These are phyloP conservation scores for Zosterops hypoxanthus DNA, from an alignment of 2,113 vertebrate genomes.

Conservation along the genomic window DNA sequence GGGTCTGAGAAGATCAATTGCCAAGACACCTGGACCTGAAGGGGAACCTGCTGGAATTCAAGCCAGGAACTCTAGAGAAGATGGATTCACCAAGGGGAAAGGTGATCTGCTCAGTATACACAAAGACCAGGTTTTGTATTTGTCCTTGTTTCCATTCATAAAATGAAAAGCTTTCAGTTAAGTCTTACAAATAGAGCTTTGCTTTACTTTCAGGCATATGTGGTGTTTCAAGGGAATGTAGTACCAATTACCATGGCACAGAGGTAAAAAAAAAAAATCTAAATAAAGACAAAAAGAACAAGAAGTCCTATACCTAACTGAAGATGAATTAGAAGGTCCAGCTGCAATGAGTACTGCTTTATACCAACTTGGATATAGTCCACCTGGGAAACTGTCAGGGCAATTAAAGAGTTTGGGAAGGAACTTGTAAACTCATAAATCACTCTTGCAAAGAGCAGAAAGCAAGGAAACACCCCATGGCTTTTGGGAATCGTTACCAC, in stretches of 20 bases:
- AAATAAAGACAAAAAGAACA: slow-evolving; percentile 26
- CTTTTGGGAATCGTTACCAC: background rate
- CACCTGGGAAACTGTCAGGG: background rate
- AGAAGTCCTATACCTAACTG: background rate
- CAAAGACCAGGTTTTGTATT: background rate
- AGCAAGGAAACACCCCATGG: slow-evolving; percentile 8
- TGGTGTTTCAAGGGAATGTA: background rate
- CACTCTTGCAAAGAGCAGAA: slow-evolving; percentile 17
- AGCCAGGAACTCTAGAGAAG: background rate
- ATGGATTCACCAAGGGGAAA: background rate
- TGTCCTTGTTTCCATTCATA: background rate
- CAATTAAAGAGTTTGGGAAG: slow-evolving; percentile 26
- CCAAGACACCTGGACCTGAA: background rate
- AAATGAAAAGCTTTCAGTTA: background rate
- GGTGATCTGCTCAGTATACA: background rate
- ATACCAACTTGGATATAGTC: slow-evolving; percentile 1
- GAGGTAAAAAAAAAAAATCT: background rate
- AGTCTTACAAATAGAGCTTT: background rate
- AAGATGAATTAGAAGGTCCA: background rate
- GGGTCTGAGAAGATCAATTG: background rate
- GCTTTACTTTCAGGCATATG: background rate
- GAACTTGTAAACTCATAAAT: slow-evolving; percentile 53
- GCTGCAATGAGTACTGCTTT: slow-evolving; percentile 2
- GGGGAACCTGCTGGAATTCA: background rate
- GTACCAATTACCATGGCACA: background rate